Conservation (phyloP, 2,113 vertebrate genomes). For the Corydoras maculifer region DNA sequence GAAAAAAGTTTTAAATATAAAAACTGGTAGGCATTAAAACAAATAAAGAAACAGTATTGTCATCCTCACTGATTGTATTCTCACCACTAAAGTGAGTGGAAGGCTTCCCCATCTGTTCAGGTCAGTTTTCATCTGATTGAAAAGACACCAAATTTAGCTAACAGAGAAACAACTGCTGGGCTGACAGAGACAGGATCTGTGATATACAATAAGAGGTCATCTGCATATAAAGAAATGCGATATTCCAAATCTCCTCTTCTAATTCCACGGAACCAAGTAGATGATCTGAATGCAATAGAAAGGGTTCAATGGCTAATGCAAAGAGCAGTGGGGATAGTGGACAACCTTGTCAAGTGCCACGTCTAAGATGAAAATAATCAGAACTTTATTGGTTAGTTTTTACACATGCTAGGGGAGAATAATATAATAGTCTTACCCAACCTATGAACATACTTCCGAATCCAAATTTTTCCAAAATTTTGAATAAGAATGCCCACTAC, state of each 20-base stretch:
- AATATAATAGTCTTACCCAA: too few species aligned
- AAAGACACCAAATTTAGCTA: not conserved
- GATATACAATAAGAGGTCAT: constrained; percentile 18
- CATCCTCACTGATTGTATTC: constrained; percentile 6
- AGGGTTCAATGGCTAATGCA: constrained; percentile 12
- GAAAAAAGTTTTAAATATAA: constrained; percentile 8
- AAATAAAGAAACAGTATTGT: constrained; percentile 13
- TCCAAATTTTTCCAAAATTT: too few species aligned
- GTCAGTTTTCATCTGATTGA: not conserved
- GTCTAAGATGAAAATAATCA: not conserved
- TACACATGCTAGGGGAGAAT: not conserved
- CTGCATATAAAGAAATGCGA: not conserved
- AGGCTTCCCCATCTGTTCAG: not conserved
- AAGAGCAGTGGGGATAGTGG: too few species aligned
- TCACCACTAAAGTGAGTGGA: constrained; percentile 1
- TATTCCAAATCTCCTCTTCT: not conserved
- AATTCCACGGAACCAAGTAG: not conserved
- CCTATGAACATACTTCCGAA: too few species aligned
- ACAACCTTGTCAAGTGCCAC: too few species aligned
- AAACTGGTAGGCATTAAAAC: constrained; percentile 2
- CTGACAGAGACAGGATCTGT: constrained; percentile 4
- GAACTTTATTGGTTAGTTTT: not conserved
- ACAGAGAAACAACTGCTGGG: not conserved
- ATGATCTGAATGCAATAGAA: constrained; percentile 4
- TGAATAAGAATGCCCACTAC: too few species aligned